These are phyloP conservation scores for Erebia aethiops DNA, from an alignment of 2,888 invertebrate genomes.

Conservation along the genomic window DNA sequence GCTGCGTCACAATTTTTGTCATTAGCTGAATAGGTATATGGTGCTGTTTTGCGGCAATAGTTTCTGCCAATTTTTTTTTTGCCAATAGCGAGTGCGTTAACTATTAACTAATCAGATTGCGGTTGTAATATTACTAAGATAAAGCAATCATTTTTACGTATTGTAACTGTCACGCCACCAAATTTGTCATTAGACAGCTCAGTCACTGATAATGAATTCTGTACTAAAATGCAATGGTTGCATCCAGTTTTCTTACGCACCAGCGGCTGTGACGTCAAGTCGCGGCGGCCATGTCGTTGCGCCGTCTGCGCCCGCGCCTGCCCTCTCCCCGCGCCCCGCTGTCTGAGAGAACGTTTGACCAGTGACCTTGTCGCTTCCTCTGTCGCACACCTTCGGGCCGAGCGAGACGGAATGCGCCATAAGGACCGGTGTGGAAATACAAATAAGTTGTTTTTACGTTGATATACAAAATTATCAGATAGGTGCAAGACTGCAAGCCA, in stretches of 20 bases:
- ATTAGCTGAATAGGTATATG: too few relatives aligned
- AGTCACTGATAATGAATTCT: conserved; percentile 21
- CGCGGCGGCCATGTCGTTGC: conserved; percentile 67
- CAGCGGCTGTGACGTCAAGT: conserved; percentile 70
- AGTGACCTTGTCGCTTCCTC: conserved; percentile 78
- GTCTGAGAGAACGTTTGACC: conserved; percentile 79
- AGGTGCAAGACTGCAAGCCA: conserved; percentile 5
- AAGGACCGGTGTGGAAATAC: conserved; percentile 34
- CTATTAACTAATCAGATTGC: too few relatives aligned
- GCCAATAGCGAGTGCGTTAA: too few relatives aligned
- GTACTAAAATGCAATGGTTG: conserved; percentile 49
- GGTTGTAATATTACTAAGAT: too few relatives aligned
- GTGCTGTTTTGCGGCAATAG: too few relatives aligned
- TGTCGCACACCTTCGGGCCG: conserved; percentile 53
- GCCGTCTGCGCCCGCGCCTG: conserved; percentile 73
- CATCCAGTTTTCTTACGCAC: conserved; percentile 75
- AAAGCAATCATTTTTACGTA: too few relatives aligned
- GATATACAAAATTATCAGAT: conserved; percentile 10
- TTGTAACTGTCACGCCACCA: too few relatives aligned
- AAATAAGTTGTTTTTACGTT: conserved; percentile 30
- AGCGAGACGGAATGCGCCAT: conserved; percentile 54
- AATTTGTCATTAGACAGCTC: not conserved
- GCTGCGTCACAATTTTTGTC: too few relatives aligned
- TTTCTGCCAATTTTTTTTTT: too few relatives aligned
- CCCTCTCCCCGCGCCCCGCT: conserved; percentile 60